Evolutionary conservation across 1,140 invertebrate genomes (phyloP), one percentile per base, ranked within the genome.

Genomic region (Eupeodes corollae): DNA sequence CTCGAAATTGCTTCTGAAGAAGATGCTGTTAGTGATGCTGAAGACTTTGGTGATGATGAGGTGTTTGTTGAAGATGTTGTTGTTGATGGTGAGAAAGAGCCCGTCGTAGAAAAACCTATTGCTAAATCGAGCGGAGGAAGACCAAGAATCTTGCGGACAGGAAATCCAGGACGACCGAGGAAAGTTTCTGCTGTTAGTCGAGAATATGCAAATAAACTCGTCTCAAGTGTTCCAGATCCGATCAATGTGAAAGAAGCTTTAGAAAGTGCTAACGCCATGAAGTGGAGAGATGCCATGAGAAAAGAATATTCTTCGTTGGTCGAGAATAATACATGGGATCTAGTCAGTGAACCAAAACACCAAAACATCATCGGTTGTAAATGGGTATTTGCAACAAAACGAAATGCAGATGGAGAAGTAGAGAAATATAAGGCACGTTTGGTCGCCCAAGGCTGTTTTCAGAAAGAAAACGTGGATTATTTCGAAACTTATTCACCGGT

Each of bases 321-420:
- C 15, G 45, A 55, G 42, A 63, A 61, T 51, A 43, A 56, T 46
- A 53, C 57, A 11, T 69, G 58, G 58, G 42, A 46, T 9, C 37
- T 58, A 46, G 46, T 61, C 9, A 42, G 53, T 33, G 45, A 40
- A 49, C 61, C 53, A 9, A 47, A 43, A 46, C 47, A 47, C 10
- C 40, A 54, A 45, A 58, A 57, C 21, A 26, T 54, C 11, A 52
- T 68, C 21, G 48, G 48, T 35, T 48, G 41, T 37, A 66, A 65
- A 55, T 68, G 60, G 65, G 57, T 70, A 31, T 66, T 58, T 40
- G 56, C 55, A n/a, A n/a, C n/a, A n/a, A n/a, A n/a, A n/a, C n/a
- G n/a, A n/a, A n/a, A n/a, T n/a, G n/a, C n/a, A n/a, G 50, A 55
- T 34, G 55, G 54, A 41, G 40, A 57, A 5, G 47, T 57, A 32